Conservation (phyloP, 2,888 invertebrate genomes). For the Rhingia rostrata region DNA sequence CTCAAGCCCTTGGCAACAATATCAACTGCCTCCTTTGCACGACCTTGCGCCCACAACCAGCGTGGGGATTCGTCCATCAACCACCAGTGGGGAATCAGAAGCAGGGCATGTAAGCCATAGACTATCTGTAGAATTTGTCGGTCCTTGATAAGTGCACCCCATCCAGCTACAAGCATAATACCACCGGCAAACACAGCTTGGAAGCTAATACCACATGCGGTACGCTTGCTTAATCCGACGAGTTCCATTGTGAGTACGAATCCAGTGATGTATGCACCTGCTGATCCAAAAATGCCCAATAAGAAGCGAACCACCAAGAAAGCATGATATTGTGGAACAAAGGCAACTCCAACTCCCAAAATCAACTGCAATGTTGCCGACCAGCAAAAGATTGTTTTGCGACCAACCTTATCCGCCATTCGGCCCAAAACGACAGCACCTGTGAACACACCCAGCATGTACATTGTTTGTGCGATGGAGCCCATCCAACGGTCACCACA, state of each 20-base stretch:
- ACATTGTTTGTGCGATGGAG: slow-evolving; percentile 88
- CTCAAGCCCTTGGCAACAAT: slow-evolving; percentile 91
- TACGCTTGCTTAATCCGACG: slow-evolving; percentile 91
- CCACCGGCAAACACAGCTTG: slow-evolving; percentile 91
- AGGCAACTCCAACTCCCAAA: slow-evolving; percentile 89
- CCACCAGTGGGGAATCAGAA: slow-evolving; percentile 93
- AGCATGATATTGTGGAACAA: slow-evolving; percentile 90
- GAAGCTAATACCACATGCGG: slow-evolving; percentile 90
- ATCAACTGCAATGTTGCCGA: slow-evolving; percentile 89
- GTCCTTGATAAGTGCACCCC: slow-evolving; percentile 91
- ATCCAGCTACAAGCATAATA: slow-evolving; percentile 91
- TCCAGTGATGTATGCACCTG: slow-evolving; percentile 85
- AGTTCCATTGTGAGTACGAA: slow-evolving; percentile 90
- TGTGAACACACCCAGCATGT: slow-evolving; percentile 91
- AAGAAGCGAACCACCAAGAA: slow-evolving; percentile 88
- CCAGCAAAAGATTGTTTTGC: slow-evolving; percentile 91
- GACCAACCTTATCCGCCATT: slow-evolving; percentile 91
- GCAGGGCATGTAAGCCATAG: slow-evolving; percentile 89
- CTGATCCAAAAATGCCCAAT: slow-evolving; percentile 92
- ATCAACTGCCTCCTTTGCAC: slow-evolving; percentile 88
- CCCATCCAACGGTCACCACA: slow-evolving; percentile 92
- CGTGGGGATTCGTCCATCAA: slow-evolving; percentile 94
- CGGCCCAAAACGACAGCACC: slow-evolving; percentile 91
- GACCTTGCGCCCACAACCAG: slow-evolving; percentile 94
- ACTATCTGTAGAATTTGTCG: slow-evolving; percentile 89